These are phyloP conservation scores for Diprion similis DNA, from an alignment of 1,140 invertebrate species.

Conservation along the genomic window DNA sequence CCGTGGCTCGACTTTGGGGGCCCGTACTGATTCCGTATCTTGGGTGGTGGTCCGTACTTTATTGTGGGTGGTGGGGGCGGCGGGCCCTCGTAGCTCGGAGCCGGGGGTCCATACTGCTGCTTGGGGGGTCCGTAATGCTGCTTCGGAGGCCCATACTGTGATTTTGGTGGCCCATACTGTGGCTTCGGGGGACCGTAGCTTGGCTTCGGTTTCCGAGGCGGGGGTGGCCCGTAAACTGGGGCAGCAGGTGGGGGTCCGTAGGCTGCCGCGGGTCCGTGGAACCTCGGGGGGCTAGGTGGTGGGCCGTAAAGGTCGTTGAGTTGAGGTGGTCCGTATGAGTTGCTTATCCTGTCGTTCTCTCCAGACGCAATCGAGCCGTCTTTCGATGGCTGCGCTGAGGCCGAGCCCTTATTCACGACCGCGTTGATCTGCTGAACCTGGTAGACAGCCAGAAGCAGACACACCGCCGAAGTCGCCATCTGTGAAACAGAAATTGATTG, in stretches of 20 bases:
- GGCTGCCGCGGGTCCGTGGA: conserved; percentile 43
- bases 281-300: conserved; percentile 50
- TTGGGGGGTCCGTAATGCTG: conserved; percentile 61
- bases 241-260: conserved; percentile 47
- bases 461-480: neutral
- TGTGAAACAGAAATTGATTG: neutral
- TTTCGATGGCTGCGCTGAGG: neutral
- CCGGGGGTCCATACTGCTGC: conserved; percentile 43
- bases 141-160: conserved; percentile 45
- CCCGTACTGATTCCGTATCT: conserved; percentile 23
- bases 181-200: conserved; percentile 52
- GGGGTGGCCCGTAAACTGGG: conserved; percentile 53
- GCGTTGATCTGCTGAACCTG: neutral
- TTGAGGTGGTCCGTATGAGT: conserved; percentile 50
- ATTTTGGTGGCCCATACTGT: conserved; percentile 58
- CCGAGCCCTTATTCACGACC: neutral
- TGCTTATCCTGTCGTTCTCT: conserved; percentile 55
- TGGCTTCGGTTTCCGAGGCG: conserved; percentile 33
- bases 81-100: conserved; percentile 48
- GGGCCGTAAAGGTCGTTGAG: conserved; percentile 54
- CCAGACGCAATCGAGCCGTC: conserved; percentile 28
- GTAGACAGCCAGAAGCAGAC: neutral
- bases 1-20: conserved; percentile 33
- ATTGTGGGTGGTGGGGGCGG: conserved; percentile 50
- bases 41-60: conserved; percentile 52